Conservation (phyloP, 2,888 invertebrate species). For the Nomada fabriciana region DNA sequence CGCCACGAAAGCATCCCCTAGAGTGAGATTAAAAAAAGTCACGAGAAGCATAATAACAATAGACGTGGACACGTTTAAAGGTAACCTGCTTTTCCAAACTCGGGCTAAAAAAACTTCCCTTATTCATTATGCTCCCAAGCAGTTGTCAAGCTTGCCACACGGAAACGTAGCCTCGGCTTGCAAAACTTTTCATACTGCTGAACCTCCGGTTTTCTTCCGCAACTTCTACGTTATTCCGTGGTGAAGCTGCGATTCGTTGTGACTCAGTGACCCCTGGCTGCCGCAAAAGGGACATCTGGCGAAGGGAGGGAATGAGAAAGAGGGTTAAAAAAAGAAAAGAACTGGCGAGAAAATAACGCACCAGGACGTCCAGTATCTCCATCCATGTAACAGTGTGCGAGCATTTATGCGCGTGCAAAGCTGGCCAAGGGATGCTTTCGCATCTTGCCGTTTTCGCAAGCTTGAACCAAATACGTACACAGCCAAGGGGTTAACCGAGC, state of each 20-base stretch:
- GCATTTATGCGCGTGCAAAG: slow-evolving; percentile 45
- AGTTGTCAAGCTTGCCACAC: background rate
- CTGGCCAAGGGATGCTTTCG: slow-evolving; percentile 42
- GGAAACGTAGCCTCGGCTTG: slow-evolving; percentile 18
- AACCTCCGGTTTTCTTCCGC: background rate
- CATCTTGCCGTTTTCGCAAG: slow-evolving; percentile 62
- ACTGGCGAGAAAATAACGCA: background rate
- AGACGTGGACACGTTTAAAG: slow-evolving; percentile 21
- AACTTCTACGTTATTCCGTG: slow-evolving; percentile 24
- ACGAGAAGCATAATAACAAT: background rate
- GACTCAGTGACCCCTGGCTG: slow-evolving; percentile 43
- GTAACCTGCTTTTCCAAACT: background rate
- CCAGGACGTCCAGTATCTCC: background rate
- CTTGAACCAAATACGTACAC: slow-evolving; percentile 71
- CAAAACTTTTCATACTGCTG: background rate
- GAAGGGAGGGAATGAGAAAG: background rate
- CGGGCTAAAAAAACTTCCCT: background rate
- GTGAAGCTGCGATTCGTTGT: slow-evolving; percentile 33
- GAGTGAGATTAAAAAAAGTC: background rate
- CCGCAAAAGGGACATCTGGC: background rate
- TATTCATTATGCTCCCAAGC: slow-evolving; percentile 13
- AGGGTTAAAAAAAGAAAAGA: background rate
- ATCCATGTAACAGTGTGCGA: slow-evolving; percentile 12
- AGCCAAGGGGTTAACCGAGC: slow-evolving; percentile 76
- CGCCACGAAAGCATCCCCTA: background rate